Percentiles rank a stretch among this genome's conserved stretches.
These are phyloP conservation scores for Cryptocephalus primarius DNA, from an alignment of 2,888 invertebrate species.

Conservation along the genomic window DNA sequence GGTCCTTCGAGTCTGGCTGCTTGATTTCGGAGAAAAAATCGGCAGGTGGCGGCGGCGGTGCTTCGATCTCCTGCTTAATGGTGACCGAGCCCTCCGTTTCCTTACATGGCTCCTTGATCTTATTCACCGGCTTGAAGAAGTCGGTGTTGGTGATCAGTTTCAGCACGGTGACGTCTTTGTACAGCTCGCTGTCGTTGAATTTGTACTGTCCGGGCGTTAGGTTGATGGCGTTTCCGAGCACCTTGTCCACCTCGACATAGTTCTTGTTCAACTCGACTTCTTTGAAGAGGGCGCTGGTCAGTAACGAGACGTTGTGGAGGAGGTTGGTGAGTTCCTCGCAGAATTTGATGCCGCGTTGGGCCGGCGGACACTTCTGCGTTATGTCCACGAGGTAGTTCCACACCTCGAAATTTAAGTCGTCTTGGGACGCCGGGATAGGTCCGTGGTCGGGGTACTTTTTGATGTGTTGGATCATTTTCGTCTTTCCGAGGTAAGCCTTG, in stretches of 20 bases:
- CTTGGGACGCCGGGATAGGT: constrained; percentile 20
- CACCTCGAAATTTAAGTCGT: constrained; percentile 25
- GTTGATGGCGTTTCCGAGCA: constrained; percentile 27
- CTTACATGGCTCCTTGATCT: not conserved
- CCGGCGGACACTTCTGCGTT: constrained; percentile 25
- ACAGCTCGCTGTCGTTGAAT: constrained; percentile 29
- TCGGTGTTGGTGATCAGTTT: constrained; percentile 23
- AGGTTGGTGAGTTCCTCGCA: constrained; percentile 31
- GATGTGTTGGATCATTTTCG: constrained; percentile 50
- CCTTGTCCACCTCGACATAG: constrained; percentile 27
- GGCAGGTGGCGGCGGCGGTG: not conserved
- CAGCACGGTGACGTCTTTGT: constrained; percentile 27
- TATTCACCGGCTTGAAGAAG: constrained; percentile 19
- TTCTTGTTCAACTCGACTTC: constrained; percentile 20
- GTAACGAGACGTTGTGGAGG: constrained; percentile 26
- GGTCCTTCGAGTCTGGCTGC: not conserved
- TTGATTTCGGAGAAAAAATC: not conserved
- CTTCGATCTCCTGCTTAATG: not conserved
- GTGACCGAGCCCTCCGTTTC: not conserved
- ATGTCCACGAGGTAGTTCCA: constrained; percentile 32
- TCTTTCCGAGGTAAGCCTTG: constrained; percentile 51
- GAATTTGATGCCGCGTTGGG: constrained; percentile 27
- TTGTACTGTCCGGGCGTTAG: constrained; percentile 27
- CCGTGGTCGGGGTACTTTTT: constrained; percentile 52
- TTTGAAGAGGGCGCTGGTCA: constrained; percentile 31